A percentile compares a stretch with the other conserved stretches of the same genome.
phyloP scores from a whole-genome alignment of 2,797 vertebrate genomes.

The Microctenopoma steveboyesi region DNA sequence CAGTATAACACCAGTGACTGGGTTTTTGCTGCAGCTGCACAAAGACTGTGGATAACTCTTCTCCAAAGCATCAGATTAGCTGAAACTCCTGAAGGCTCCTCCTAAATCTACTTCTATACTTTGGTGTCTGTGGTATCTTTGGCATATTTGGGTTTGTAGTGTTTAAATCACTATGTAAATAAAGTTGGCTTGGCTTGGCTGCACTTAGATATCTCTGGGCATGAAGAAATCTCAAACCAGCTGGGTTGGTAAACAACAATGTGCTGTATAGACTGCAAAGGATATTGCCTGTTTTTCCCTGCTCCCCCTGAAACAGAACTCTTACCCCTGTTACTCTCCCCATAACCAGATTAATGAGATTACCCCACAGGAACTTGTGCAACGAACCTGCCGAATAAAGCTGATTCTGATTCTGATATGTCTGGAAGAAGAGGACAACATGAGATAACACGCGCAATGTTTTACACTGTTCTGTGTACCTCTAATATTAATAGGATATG shows the following conservation, averaged over 20 bases:
- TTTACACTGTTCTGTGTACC: too few species aligned
- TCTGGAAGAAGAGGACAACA: too few species aligned
- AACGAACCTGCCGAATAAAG: too few species aligned
- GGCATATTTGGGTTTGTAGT: not conserved
- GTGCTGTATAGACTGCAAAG: not conserved
- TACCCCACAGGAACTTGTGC: too few species aligned
- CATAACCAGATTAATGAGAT: too few species aligned
- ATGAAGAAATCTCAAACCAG: conserved; percentile 31
- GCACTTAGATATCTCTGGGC: not conserved
- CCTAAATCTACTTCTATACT: not conserved
- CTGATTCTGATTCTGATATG: too few species aligned
- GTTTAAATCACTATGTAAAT: conserved; percentile 12
- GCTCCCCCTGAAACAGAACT: not conserved
- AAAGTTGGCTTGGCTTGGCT: not conserved
- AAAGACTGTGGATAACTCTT: not conserved
- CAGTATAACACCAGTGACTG: not conserved
- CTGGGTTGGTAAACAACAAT: conserved; percentile 17
- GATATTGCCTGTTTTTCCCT: not conserved
- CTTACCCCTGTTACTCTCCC: not conserved
- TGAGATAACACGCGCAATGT: too few species aligned
- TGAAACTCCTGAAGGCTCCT: not conserved
- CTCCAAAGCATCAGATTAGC: conserved; percentile 12
- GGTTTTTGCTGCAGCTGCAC: conserved; percentile 20
- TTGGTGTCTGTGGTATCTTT: not conserved
- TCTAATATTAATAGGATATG: too few species aligned